Conservation (phyloP, 2,888 invertebrate genomes). For the Heliconius aoede region DNA sequence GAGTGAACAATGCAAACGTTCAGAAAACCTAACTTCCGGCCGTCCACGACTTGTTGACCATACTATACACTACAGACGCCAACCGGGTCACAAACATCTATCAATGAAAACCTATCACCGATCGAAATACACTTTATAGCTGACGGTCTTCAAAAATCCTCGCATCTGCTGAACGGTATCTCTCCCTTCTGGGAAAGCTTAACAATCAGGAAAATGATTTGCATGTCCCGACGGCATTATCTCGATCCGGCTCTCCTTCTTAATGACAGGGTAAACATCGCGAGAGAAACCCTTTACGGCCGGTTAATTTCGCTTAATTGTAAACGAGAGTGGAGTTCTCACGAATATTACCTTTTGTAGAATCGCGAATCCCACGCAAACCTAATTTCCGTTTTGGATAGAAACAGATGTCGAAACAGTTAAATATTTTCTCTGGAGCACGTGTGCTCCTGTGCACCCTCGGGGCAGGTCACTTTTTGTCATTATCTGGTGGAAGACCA, state of each 20-base stretch:
- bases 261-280: slow-evolving; percentile 79
- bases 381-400: slow-evolving; percentile 67
- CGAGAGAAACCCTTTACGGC: slow-evolving; percentile 71
- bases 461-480: slow-evolving; percentile 61
- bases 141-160: slow-evolving; percentile 77
- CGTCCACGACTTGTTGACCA: no score
- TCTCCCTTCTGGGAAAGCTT: slow-evolving; percentile 81
- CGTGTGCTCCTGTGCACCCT: slow-evolving; percentile 61
- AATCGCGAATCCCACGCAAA: slow-evolving; percentile 77
- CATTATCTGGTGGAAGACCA: slow-evolving; percentile 55
- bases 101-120: slow-evolving; percentile 77
- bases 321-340: slow-evolving; percentile 75
- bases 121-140: slow-evolving; percentile 78
- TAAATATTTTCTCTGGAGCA: slow-evolving; percentile 67
- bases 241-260: slow-evolving; percentile 62
- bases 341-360: slow-evolving; percentile 77
- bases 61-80: slow-evolving; percentile 53
- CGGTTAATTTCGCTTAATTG: slow-evolving; percentile 79
- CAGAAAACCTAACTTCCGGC: no score
- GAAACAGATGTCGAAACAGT: slow-evolving; percentile 67
- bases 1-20: no score
- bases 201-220: slow-evolving; percentile 78
- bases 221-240: slow-evolving; percentile 80
- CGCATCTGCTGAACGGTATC: slow-evolving; percentile 81
- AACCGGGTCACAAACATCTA: slow-evolving; percentile 83